Conservation (phyloP, 2,113 vertebrate genomes). For the Caracal caracal region DNA sequence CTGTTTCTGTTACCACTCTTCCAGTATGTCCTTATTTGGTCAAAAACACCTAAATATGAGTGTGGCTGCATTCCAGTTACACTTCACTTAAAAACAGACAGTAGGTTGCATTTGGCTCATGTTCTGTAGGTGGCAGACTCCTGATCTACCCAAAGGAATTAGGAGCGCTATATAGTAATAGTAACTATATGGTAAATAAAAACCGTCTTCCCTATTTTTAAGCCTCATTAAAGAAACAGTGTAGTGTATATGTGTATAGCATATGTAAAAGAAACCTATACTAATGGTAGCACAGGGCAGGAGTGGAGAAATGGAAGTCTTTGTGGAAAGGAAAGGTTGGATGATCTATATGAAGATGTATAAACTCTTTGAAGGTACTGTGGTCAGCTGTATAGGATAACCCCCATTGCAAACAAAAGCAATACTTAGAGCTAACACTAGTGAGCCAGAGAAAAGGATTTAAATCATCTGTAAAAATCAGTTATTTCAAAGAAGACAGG, state of each 20-base stretch:
- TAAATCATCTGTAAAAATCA: background rate
- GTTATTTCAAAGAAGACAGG: background rate
- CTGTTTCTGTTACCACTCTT: too few relatives aligned
- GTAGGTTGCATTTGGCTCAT: background rate
- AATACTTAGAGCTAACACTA: background rate
- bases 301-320: background rate
- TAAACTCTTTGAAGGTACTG: background rate
- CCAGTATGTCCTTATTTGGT: too few relatives aligned
- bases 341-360: background rate
- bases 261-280: background rate
- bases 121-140: background rate
- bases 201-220: background rate
- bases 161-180: background rate
- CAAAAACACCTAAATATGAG: too few relatives aligned
- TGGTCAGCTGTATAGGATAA: background rate
- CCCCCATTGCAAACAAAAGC: background rate
- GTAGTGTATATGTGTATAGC: background rate
- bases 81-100: background rate
- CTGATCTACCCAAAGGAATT: background rate
- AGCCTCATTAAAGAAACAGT: background rate
- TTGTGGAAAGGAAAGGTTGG: background rate
- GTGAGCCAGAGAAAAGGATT: background rate
- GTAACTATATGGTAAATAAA: background rate
- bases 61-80: too few relatives aligned
- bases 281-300: background rate